phyloP scores from a whole-genome alignment of 1,140 invertebrate genomes.

The Dolichoris vasculosae region DNA sequence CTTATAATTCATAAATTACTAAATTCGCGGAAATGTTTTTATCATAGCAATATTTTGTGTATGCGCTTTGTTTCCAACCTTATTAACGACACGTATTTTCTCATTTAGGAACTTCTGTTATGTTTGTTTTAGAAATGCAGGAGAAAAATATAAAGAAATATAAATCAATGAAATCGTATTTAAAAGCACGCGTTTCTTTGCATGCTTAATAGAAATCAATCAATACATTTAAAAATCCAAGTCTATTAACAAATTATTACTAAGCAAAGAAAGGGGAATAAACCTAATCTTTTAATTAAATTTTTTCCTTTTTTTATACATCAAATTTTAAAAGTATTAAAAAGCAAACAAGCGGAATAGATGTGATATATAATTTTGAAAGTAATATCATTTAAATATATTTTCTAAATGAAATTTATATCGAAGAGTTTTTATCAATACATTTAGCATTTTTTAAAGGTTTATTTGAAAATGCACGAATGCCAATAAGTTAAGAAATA shows the following conservation, averaged over 20 bases:
- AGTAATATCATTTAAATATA: not conserved
- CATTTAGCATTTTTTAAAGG: not conserved
- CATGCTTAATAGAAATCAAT: not conserved
- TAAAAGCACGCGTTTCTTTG: not conserved
- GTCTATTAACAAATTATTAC: not conserved
- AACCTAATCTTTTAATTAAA: not conserved
- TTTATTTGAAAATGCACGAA: not conserved
- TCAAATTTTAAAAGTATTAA: not conserved
- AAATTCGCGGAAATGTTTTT: not conserved
- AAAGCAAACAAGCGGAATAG: not conserved
- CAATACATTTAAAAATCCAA: too few species aligned
- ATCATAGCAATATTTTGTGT: too few species aligned
- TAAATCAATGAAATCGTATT: not conserved
- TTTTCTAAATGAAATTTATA: not conserved
- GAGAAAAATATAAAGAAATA: not conserved
- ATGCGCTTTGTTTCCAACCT: not conserved
- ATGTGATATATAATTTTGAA: not conserved
- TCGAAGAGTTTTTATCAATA: too few species aligned
- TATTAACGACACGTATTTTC: not conserved
- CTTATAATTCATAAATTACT: not conserved
- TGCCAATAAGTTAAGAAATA: not conserved
- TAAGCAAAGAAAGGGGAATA: not conserved
- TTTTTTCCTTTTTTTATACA: not conserved
- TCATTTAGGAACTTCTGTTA: not conserved
- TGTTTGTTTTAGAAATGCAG: not conserved